Conservation (phyloP, 2,797 vertebrate genomes). For the Spinus olivaceus region DNA sequence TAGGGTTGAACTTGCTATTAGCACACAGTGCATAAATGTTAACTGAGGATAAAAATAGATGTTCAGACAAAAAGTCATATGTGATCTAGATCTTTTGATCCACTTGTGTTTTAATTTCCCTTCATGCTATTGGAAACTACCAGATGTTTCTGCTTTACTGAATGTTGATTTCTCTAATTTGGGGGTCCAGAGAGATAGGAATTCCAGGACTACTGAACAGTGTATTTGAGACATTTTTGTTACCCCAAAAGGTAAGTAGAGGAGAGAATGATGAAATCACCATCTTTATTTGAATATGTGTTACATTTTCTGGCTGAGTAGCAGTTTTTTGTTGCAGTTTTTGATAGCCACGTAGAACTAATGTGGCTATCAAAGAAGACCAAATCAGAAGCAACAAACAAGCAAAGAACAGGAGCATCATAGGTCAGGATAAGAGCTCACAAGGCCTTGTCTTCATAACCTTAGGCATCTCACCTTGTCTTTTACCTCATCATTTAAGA, state of each 20-base stretch:
- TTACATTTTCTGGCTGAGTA: neutral
- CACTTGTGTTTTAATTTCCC: neutral
- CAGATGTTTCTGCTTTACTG: neutral
- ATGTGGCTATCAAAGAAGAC: neutral
- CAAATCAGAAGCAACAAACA: neutral
- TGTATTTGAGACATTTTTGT: neutral
- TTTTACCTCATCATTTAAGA: constrained; percentile 56
- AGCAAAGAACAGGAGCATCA: neutral
- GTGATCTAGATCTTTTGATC: neutral
- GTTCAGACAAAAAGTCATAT: neutral
- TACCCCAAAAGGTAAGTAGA: constrained; percentile 23
- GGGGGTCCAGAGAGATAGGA: constrained; percentile 7
- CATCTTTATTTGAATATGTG: neutral
- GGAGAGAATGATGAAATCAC: neutral
- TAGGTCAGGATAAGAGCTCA: constrained; percentile 51
- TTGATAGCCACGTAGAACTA: neutral
- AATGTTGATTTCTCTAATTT: constrained; percentile 1
- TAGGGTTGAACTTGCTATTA: neutral
- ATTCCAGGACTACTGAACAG: neutral
- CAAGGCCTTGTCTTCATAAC: constrained; percentile 24
- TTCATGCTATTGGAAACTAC: neutral
- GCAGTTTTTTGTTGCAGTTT: neutral
- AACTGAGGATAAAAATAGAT: neutral
- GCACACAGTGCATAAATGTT: neutral
- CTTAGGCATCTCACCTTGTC: constrained; percentile 45